phyloP scores from a whole-genome alignment of 2,113 vertebrate genomes.

The Theropithecus gelada region DNA sequence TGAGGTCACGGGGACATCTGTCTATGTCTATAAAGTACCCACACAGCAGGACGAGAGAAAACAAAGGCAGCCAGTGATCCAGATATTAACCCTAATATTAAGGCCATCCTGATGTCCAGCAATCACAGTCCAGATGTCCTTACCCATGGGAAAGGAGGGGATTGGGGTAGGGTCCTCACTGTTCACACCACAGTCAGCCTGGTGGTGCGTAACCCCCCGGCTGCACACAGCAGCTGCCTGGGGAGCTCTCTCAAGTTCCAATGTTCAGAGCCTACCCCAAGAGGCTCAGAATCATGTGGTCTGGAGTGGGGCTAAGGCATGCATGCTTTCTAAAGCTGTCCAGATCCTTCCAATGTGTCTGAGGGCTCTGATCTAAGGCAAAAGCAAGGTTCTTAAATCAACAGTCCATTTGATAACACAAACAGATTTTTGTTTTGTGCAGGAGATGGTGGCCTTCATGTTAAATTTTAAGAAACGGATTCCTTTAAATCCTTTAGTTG shows the following conservation, averaged over 20 bases:
- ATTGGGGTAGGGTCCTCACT: rapidly evolving
- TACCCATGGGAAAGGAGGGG: rapidly evolving
- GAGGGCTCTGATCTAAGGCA: neutral
- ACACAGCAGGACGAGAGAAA: neutral
- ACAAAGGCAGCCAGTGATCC: neutral
- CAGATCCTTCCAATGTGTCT: neutral
- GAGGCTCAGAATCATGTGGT: too few relatives aligned
- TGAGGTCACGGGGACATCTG: neutral
- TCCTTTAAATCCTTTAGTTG: neutral
- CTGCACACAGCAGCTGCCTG: rapidly evolving
- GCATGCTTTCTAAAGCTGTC: neutral
- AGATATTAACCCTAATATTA: neutral
- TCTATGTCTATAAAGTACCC: neutral
- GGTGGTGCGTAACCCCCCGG: rapidly evolving
- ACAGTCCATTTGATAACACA: neutral
- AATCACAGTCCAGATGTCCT: neutral
- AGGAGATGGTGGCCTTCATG: neutral
- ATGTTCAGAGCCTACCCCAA: neutral
- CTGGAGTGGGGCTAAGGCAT: neutral
- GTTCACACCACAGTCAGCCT: neutral
- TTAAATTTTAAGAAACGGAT: neutral
- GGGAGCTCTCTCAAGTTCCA: neutral
- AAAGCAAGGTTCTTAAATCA: neutral
- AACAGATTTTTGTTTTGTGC: neutral
- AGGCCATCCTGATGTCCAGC: neutral